Evolutionary conservation across 2,888 invertebrate genomes (phyloP), one percentile per base, ranked within the genome.

Genomic region (Gastracanthus pulcherrimus): DNA sequence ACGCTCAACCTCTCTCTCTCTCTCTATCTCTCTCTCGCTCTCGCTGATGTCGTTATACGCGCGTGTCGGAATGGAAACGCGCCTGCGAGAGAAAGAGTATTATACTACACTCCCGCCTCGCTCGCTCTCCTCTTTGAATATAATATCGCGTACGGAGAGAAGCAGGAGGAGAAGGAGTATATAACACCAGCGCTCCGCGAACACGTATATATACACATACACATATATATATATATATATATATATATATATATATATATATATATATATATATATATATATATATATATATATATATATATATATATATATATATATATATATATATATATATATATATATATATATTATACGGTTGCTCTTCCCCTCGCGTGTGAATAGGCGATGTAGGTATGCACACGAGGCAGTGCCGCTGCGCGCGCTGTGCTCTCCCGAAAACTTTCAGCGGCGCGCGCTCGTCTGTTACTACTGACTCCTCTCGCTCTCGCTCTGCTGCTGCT

Each of bases 1-100:
- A n/a, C n/a, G n/a, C n/a, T n/a, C n/a, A n/a, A n/a, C n/a, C n/a
- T n/a, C n/a, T n/a, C n/a, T n/a, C n/a, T n/a, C n/a, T n/a, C n/a
- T n/a, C n/a, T n/a, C n/a, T n/a, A n/a, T n/a, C n/a, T n/a, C n/a
- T n/a, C n/a, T n/a, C n/a, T n/a, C n/a, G n/a, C n/a, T 55, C 55
- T 70, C 55, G 19, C 29, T 70, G 9, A 3, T 5, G 29, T 9
- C 16, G 41, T 16, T 34, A 13, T 31, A 45, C 60, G 72, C 72
- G 60, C 72, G 72, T 31, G 31, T 76, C 58, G 67, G 67, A 76
- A 76, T 76, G 76, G 58, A 76, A 76, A 58, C 67, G 67, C 67
- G 58, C 41, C 29, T 26, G 60, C 34, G 55, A 38, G 38, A 9
- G 38, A 38, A 38, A 55, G 55, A 55, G 55, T n/a, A n/a, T n/a